Conservation (phyloP, 2,113 vertebrate species). For the Alethe diademata region DNA sequence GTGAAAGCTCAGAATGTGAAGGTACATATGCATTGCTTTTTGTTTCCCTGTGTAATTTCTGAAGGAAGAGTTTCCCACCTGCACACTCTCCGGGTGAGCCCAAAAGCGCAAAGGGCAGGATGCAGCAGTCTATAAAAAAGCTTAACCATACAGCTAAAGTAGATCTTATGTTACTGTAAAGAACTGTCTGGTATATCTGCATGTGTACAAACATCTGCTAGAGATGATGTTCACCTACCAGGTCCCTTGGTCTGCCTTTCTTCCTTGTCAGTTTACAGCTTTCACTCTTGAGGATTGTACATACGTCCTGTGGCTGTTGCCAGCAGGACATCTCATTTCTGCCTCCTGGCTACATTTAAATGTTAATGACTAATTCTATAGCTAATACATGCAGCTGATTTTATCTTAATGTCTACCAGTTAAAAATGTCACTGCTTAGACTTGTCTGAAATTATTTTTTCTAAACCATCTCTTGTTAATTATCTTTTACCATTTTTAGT, state of each 20-base stretch:
- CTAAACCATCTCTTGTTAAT: constrained; percentile 15
- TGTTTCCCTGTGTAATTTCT: not conserved
- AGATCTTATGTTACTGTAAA: not conserved
- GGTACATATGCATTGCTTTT: not conserved
- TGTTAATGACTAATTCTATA: constrained; percentile 57
- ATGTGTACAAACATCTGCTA: not conserved
- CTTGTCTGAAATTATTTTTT: constrained; percentile 42
- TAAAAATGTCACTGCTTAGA: constrained; percentile 54
- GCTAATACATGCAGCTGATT: constrained; percentile 41
- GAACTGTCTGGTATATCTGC: not conserved
- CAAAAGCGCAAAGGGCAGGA: not conserved
- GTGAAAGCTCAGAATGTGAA: not conserved
- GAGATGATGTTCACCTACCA: not conserved
- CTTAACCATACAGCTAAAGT: not conserved
- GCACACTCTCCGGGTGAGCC: not conserved
- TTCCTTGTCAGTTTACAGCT: not conserved
- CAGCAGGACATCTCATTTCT: constrained; percentile 27
- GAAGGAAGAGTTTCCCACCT: not conserved
- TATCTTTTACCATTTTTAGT: constrained; percentile 21
- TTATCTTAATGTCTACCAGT: constrained; percentile 35
- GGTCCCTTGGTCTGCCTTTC: not conserved
- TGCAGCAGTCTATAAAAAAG: not conserved
- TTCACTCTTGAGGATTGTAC: not conserved
- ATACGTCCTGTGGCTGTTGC: not conserved
- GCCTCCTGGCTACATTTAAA: constrained; percentile 49